Base-by-base conservation (phyloP, 2,797 vertebrate genomes). In the Helarctos malayanus region DNA sequence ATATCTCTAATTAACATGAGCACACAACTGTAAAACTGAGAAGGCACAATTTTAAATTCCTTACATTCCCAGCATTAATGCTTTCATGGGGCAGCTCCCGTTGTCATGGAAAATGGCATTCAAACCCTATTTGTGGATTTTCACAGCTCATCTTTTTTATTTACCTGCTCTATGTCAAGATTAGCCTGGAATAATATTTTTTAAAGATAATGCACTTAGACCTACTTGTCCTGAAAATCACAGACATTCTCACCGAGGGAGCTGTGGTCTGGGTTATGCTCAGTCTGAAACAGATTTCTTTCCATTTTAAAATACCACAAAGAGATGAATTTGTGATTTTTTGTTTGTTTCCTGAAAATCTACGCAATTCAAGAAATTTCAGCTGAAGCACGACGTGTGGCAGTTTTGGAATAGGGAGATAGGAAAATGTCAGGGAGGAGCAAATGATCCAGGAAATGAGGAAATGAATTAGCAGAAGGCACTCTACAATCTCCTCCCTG, bases 211-310 rank as follows among this genome's bases (percentile, higher is more conserved):
- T 98, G 96, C 94, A 97, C 96, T 98, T 98, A 98, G 95, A 98
- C 96, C 95, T 98, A 89, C 97, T 98, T 96, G 97, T 98, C 98
- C 98, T 98, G 94, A 98, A 97, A 98, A 98, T 98, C 95, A 93
- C 90, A 95, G 97, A 93, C 86, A 78, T 92, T 97, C 98, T 98
- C 95, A 98, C 96, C 94, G 90, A 93, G 59, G 47, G 75, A 92
- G 95, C 96, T 98, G 98, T 97, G 97, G 92, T 96, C 92, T 87
- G 61, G 57, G 94, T 87, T 93, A 59, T 94, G 92, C 97, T 98
- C 97, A 91, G 79, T 98, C 98, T 96, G 97, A 98, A 98, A 98
- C 91, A 98, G 89, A 98, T 98, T 97, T 12, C 41, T 98, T 98
- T 98, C 52, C 93, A 98, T 95, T 96, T 96, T 92, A 95, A 95